phyloP scores from a whole-genome alignment of 2,113 vertebrate species.

The Colossoma macropomum region DNA sequence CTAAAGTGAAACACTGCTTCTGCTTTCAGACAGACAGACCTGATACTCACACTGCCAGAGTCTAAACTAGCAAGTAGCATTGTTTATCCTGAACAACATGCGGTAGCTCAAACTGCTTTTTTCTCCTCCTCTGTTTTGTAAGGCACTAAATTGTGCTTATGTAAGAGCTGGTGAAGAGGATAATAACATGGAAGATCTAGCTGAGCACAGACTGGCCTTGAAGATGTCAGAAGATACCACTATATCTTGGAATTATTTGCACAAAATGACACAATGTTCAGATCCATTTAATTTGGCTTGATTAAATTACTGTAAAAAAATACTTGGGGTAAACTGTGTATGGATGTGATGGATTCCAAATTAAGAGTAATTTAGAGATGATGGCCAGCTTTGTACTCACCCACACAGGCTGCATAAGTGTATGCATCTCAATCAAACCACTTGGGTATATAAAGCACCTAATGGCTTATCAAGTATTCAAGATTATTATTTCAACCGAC shows the following conservation, averaged over 20 bases:
- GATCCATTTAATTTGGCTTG: background rate
- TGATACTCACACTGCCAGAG: too few relatives aligned
- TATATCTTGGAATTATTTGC: background rate
- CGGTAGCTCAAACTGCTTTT: too few relatives aligned
- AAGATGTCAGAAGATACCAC: background rate
- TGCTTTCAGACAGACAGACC: too few relatives aligned
- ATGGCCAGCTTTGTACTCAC: slow-evolving; percentile 30
- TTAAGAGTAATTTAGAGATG: slow-evolving; percentile 12
- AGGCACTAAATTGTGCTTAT: too few relatives aligned
- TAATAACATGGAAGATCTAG: too few relatives aligned
- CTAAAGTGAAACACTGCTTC: too few relatives aligned
- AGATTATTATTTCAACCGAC: background rate
- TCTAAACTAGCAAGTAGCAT: too few relatives aligned
- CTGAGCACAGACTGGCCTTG: too few relatives aligned
- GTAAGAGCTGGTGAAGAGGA: too few relatives aligned
- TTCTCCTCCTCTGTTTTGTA: too few relatives aligned
- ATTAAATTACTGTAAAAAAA: background rate
- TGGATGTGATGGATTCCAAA: background rate
- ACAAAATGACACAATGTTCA: slow-evolving; percentile 1
- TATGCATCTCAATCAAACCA: slow-evolving; percentile 11
- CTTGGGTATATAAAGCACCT: background rate
- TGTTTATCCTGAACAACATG: too few relatives aligned
- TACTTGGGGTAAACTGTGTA: background rate
- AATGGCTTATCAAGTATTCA: slow-evolving; percentile 7
- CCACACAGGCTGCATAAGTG: background rate